Evolutionary conservation across 2,797 vertebrate species (phyloP).

Genomic region (Lacerta bilineata): DNA sequence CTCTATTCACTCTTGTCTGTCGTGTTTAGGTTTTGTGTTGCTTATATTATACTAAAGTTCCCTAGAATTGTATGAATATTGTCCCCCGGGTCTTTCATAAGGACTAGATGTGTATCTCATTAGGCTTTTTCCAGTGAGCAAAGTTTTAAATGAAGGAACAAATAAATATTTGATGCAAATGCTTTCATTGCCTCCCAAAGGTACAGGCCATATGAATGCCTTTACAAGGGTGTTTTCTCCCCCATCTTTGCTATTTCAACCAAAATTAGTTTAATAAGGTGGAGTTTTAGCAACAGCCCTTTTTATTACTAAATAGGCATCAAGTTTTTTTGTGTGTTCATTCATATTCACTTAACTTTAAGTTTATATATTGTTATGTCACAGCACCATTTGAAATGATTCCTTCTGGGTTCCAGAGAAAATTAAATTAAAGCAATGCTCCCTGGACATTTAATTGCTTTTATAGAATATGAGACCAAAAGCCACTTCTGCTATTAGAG

Average conservation of each 20-base stretch:
- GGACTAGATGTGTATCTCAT: constrained; percentile 50
- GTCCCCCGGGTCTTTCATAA: constrained; percentile 43
- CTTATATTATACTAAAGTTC: constrained; percentile 47
- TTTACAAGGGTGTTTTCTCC: constrained; percentile 40
- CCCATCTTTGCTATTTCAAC: constrained; percentile 36
- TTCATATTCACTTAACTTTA: constrained; percentile 42
- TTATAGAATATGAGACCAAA: neutral
- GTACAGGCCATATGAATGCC: constrained; percentile 47
- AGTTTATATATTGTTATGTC: constrained; percentile 17
- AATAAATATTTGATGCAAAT: constrained; percentile 72
- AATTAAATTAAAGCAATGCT: neutral
- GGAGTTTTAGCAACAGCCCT: constrained; percentile 33
- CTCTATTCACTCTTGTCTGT: neutral
- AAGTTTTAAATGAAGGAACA: constrained; percentile 66
- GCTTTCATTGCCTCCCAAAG: constrained; percentile 63
- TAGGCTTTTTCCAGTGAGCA: constrained; percentile 52
- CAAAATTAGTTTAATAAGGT: constrained; percentile 48
- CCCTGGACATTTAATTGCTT: constrained; percentile 12
- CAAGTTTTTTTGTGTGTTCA: constrained; percentile 2
- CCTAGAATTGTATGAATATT: constrained; percentile 20
- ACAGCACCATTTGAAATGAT: constrained; percentile 27
- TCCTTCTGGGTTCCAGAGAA: constrained; percentile 5
- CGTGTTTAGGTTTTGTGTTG: neutral
- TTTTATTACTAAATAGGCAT: constrained; percentile 33
- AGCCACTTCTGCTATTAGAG: neutral